Percentiles rank a stretch among this genome's conserved stretches.
These are phyloP conservation scores for Ptilorrhoa leucosticta DNA, from an alignment of 2,113 vertebrate genomes.

Conservation along the genomic window DNA sequence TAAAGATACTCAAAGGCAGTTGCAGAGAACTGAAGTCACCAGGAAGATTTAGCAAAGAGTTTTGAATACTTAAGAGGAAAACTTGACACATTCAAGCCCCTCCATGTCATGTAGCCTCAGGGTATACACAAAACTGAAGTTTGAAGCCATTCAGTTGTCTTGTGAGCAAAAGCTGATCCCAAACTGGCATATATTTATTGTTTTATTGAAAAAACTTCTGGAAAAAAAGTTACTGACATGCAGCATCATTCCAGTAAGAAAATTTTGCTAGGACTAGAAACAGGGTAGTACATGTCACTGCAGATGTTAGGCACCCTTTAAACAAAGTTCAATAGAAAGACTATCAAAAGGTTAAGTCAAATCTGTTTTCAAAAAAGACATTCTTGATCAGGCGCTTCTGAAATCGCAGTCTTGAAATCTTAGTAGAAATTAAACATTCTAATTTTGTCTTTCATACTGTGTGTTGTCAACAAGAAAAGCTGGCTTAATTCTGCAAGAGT, in stretches of 20 bases:
- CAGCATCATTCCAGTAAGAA: background rate
- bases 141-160: background rate
- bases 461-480: background rate
- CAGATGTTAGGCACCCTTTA: background rate
- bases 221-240: background rate
- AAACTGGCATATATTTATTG: background rate
- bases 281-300: background rate
- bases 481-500: background rate
- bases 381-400: constrained; percentile 36
- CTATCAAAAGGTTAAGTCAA: constrained; percentile 27
- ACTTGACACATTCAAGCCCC: background rate
- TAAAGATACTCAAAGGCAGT: background rate
- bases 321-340: background rate
- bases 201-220: constrained; percentile 12
- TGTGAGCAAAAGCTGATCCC: background rate
- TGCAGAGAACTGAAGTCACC: background rate
- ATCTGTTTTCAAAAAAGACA: constrained; percentile 15
- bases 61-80: background rate
- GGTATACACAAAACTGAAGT: background rate
- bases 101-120: background rate
- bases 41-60: background rate
- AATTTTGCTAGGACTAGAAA: background rate
- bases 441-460: constrained; percentile 2
- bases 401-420: constrained; percentile 44
- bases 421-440: constrained; percentile 38